Base-by-base conservation (phyloP, 2,113 vertebrate genomes). In the Vulpes vulpes region DNA sequence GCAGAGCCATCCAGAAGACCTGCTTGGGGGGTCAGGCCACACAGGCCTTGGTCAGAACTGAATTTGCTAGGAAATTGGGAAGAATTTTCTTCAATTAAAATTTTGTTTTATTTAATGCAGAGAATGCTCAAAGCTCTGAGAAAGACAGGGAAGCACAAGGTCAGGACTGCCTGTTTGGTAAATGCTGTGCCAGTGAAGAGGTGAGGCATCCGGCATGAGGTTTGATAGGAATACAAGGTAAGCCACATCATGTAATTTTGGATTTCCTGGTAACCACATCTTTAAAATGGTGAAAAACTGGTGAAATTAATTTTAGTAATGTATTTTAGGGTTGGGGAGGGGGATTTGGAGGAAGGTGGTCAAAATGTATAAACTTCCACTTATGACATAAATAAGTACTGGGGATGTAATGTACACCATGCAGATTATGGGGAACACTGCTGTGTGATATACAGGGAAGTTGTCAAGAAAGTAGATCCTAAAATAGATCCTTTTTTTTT, bases 171-270 rank as follows among this genome's bases (percentile, higher is more conserved):
- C 23, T 71, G 84, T 2, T 5, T 8, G 60, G 49, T 11, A 10
- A 76, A 55, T 6, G 78, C 82, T 11, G 57, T 49, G 64, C 14
- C 2, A 0, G 19, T 8, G 64, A 55, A 82, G 78, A 2, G 57
- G 17, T 12, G 38, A 67, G 51, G n/a, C 2, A 9, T 10, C 43
- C 16, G 5, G 0, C 0, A 25, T 12, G 20, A 10, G 0, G 2
- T 49, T 22, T 14, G 30, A 3, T 0, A n/a, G 83, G 53, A n/a
- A 92, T 6, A 6, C 25, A 19, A 25, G 60, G n/a, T 7, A 11
- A 78, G 67, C 32, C 30, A 38, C 14, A 16, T 1, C 43, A 1
- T 8, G 85, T 2, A 62, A 27, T 8, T 25, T 32, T 38, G 11
- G 8, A 6, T 35, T 32, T 57, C 27, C 92, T 43, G 15, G 30